phyloP scores from a whole-genome alignment of 2,113 vertebrate genomes.

The Ciconia boyciana region DNA sequence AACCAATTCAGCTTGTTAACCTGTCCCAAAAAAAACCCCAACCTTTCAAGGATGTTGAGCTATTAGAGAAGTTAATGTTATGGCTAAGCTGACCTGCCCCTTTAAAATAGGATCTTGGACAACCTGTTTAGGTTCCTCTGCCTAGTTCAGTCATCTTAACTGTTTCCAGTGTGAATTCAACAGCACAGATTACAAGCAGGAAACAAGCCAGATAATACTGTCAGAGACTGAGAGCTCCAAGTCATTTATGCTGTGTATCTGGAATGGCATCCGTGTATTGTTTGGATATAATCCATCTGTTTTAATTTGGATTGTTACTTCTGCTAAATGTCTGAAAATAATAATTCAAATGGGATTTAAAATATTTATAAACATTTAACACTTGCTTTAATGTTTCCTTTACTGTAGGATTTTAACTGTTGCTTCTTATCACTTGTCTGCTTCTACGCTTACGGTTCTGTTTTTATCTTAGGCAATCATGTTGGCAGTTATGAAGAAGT shows the following conservation, averaged over 20 bases:
- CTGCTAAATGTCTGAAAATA: neutral
- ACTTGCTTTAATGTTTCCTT: neutral
- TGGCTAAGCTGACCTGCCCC: neutral
- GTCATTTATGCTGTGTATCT: neutral
- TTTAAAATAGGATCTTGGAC: neutral
- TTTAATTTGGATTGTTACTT: neutral
- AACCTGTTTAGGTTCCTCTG: neutral
- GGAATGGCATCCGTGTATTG: neutral
- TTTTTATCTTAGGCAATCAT: conserved; percentile 84
- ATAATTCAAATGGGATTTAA: neutral
- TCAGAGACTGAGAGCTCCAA: neutral
- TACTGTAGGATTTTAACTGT: neutral
- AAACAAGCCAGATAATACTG: neutral
- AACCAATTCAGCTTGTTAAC: neutral
- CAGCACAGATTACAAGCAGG: neutral
- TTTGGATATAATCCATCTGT: neutral
- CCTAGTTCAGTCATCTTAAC: neutral
- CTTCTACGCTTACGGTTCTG: neutral
- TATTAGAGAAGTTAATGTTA: neutral
- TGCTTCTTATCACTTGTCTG: neutral
- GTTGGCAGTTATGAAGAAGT: conserved; percentile 96
- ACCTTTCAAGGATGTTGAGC: neutral
- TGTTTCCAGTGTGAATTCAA: neutral
- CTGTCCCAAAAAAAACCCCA: neutral
- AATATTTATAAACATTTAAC: neutral